Conservation (phyloP, 2,113 vertebrate genomes). For the Hemiprocne comata region DNA sequence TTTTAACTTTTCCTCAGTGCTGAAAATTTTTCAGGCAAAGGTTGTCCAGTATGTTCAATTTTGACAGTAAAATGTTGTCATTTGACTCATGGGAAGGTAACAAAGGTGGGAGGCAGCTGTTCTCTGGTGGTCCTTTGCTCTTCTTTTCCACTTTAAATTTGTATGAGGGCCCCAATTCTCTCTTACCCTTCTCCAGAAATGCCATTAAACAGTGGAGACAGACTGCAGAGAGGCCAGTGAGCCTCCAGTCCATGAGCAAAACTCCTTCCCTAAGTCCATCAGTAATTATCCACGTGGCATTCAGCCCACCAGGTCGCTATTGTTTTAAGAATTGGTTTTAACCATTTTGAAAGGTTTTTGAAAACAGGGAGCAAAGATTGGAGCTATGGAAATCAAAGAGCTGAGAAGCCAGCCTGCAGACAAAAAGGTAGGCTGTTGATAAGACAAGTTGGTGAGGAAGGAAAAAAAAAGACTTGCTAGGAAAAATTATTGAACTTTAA, state of each 20-base stretch:
- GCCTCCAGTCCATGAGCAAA: not conserved
- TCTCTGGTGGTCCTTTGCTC: not conserved
- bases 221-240: not conserved
- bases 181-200: not conserved
- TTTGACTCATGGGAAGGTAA: not conserved
- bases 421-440: not conserved
- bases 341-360: not conserved
- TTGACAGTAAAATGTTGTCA: not conserved
- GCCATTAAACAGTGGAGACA: not conserved
- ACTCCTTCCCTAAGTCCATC: not conserved
- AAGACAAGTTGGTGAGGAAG: not conserved
- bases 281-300: not conserved
- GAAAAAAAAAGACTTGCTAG: not conserved
- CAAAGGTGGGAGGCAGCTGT: not conserved
- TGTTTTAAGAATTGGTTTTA: not conserved
- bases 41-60: not conserved
- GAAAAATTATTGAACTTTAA: constrained; percentile 37
- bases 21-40: not conserved
- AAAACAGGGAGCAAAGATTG: not conserved
- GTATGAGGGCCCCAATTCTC: not conserved
- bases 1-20: not conserved
- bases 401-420: not conserved
- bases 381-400: not conserved
- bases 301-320: not conserved
- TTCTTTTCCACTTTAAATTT: not conserved